Evolutionary conservation across 2,113 vertebrate species (phyloP), one percentile per base, ranked within the genome.

Genomic region (Alosa alosa): DNA sequence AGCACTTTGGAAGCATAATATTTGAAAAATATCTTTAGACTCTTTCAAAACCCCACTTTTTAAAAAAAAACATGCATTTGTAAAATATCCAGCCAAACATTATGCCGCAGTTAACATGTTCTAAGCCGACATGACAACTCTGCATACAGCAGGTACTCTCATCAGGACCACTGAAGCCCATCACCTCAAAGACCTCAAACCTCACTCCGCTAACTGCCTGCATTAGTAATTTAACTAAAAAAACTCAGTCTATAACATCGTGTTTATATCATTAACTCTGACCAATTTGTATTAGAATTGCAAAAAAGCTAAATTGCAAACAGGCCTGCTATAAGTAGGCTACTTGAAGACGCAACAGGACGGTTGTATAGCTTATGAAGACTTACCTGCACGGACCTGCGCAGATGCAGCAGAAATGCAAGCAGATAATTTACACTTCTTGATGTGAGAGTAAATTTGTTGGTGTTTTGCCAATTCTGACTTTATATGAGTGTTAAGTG

Each of bases 361-460:
- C 41, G 41, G 41, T 11, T 75, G 31, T 60, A 78, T 39, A 64
- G 20, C 22, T 64, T 8, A 25, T 39, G 1, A 75, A 15, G 82
- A 89, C 90, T 91, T 90, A 91, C 90, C 90, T 82, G 49, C 72
- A 84, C 45, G 22, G 75, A 87, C 15, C 50, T 45, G 41, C n/a
- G 45, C 55, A 68, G 64, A 84, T 83, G 83, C 31, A n/a, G 83
- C 9, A 72, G 36, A 82, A 82, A 85, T 57, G 17, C 15, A 45
- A 13, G 15, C 57, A 78, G 83, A 52, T 49, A 64, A 83, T 41
- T 45, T 22, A 55, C 17, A 55, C 4, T 17, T 83, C 55, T 81
- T 57, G 60, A 55, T 47, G 20, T 82, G 47, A 31, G 7, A 7
- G 85, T 75, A 55, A 72, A 20, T 50, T 17, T 78, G 64, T 10